These are phyloP conservation scores for Mionectes macconnelli DNA, from an alignment of 2,113 vertebrate species.

Conservation along the genomic window DNA sequence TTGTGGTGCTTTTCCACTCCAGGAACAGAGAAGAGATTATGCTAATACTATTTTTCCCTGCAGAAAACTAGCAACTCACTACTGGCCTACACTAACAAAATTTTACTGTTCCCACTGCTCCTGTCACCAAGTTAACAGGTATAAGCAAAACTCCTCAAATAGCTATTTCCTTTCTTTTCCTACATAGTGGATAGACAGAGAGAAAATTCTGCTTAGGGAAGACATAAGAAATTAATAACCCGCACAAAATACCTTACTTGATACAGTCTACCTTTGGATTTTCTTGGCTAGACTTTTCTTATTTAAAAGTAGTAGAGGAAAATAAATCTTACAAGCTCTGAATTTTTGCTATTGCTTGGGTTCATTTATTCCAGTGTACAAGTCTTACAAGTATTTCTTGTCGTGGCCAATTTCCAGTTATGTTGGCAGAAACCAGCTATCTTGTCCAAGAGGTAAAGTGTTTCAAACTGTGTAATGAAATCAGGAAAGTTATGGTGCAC, in stretches of 20 bases:
- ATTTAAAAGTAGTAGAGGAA: neutral
- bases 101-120: neutral
- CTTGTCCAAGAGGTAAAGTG: neutral
- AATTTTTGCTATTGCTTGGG: neutral
- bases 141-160: neutral
- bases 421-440: neutral
- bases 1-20: neutral
- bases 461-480: neutral
- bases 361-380: neutral
- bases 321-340: neutral
- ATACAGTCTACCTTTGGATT: neutral
- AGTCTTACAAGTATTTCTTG: neutral
- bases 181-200: neutral
- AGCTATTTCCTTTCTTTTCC: neutral
- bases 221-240: neutral
- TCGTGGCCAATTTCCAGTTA: neutral
- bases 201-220: neutral
- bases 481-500: neutral
- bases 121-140: neutral
- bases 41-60: neutral
- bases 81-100: neutral
- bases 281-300: neutral
- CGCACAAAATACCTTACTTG: neutral
- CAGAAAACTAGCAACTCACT: neutral
- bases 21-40: neutral